These are phyloP conservation scores for Fulmarus glacialis DNA, from an alignment of 2,113 vertebrate genomes.

Conservation along the genomic window DNA sequence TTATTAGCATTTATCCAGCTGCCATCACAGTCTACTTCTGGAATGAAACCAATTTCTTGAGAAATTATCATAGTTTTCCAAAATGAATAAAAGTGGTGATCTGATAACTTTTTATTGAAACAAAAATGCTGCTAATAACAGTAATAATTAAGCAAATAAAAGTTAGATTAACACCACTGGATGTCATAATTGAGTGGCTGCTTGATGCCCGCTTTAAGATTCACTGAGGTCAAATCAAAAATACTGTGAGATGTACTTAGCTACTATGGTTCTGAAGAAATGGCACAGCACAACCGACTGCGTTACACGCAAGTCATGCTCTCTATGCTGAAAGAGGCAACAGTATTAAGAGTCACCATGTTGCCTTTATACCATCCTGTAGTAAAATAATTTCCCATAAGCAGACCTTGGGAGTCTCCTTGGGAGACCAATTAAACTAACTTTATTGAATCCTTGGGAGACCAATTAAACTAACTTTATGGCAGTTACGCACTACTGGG, in stretches of 20 bases:
- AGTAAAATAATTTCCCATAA: neutral
- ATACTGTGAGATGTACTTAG: neutral
- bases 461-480: conserved; percentile 13
- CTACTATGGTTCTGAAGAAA: neutral
- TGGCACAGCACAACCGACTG: rapidly evolving
- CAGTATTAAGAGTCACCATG: neutral
- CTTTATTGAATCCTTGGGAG: neutral
- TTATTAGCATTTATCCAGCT: neutral
- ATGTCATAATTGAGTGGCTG: neutral
- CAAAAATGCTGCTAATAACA: neutral
- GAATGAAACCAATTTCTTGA: neutral
- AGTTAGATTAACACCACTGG: neutral
- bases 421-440: neutral
- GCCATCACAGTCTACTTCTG: neutral
- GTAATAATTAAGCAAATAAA: neutral
- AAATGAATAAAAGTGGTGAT: neutral
- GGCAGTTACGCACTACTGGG: neutral
- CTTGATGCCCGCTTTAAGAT: neutral
- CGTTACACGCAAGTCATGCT: rapidly evolving
- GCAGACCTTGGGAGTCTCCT: neutral
- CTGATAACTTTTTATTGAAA: neutral
- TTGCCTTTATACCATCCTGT: neutral
- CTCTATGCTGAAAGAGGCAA: neutral
- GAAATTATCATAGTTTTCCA: neutral
- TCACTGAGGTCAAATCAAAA: neutral